Evolutionary conservation across 2,113 vertebrate genomes (phyloP), one percentile per base, ranked within the genome.

Genomic region (Saimiri boliviensis): DNA sequence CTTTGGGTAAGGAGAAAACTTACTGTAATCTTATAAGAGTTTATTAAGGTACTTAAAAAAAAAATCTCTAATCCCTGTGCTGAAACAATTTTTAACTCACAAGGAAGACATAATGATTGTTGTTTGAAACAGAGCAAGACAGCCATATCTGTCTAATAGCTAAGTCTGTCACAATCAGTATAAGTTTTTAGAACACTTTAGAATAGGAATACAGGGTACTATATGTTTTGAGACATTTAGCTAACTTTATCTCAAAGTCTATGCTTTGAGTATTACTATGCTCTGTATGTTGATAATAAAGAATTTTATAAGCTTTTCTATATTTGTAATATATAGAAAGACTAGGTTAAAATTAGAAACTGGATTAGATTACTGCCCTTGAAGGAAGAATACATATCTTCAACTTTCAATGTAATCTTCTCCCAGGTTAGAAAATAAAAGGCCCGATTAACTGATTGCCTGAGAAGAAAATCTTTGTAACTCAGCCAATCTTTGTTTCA

Each of bases 31-130:
- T 90, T 89, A 21, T 42, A 70, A 74, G 54, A 93, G 20, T 66
- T 92, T 89, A 82, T 66, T 89, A 45, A 80, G 19, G 17, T 76
- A 81, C 30, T 92, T 2, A 17, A 14, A 42, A 52, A 58, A 12
- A 87, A 94, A 91, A 42, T n/a, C 52, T 49, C 12, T 76, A 92
- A 84, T 73, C 11, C 45, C 7, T 32, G 16, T 96, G 40, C 35
- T 87, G 0, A 42, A 89, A 60, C 35, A 80, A 96, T 37, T 94
- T 97, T 94, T 84, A 92, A 90, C 70, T 95, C 56, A 91, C 17
- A 37, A 32, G 54, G 23, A 56, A 94, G 58, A 42, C 20, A 60
- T 32, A 93, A 94, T 6, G 8, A 89, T 25, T 76, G 14, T 16
- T 76, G 16, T 68, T 23, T 84, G 21, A 97, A 94, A 95, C 52